These are phyloP conservation scores for Corbicula japonica DNA, from an alignment of 2,888 invertebrate genomes.

Conservation along the genomic window DNA sequence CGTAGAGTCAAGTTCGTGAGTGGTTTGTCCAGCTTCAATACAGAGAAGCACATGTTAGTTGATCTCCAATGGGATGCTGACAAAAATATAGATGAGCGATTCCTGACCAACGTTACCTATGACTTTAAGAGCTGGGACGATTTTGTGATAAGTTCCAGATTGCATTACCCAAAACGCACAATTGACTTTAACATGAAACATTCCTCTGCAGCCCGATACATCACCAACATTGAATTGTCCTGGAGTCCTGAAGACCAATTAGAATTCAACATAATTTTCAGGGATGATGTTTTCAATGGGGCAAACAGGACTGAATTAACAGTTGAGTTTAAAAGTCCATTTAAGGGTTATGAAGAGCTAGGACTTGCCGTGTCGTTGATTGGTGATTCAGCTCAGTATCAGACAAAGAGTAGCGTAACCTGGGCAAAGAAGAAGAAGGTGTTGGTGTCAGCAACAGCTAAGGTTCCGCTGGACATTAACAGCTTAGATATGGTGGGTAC, in stretches of 20 bases:
- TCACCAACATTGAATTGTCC: conserved; percentile 63
- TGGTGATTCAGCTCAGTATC: conserved; percentile 48
- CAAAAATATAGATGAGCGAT: conserved; percentile 62
- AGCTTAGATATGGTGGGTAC: conserved; percentile 60
- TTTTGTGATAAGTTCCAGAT: conserved; percentile 57
- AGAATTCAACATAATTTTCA: conserved; percentile 57
- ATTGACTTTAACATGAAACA: conserved; percentile 61
- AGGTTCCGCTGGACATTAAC: conserved; percentile 57
- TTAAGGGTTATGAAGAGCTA: conserved; percentile 61
- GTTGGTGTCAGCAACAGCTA: conserved; percentile 55
- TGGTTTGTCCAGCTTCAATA: conserved; percentile 40
- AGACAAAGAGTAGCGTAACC: conserved; percentile 59
- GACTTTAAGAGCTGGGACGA: conserved; percentile 59
- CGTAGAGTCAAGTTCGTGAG: conserved; percentile 61
- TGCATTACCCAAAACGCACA: conserved; percentile 66
- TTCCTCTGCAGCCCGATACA: conserved; percentile 53
- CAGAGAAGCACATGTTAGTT: conserved; percentile 54
- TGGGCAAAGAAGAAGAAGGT: conserved; percentile 68
- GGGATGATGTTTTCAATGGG: conserved; percentile 50
- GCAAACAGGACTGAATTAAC: conserved; percentile 55
- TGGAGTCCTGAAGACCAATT: conserved; percentile 70
- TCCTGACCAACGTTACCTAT: conserved; percentile 57
- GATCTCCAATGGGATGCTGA: conserved; percentile 77
- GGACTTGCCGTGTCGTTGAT: conserved; percentile 57
- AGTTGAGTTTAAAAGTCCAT: conserved; percentile 69